Conservation (phyloP, 2,888 invertebrate genomes). For the Chesias legatella region DNA sequence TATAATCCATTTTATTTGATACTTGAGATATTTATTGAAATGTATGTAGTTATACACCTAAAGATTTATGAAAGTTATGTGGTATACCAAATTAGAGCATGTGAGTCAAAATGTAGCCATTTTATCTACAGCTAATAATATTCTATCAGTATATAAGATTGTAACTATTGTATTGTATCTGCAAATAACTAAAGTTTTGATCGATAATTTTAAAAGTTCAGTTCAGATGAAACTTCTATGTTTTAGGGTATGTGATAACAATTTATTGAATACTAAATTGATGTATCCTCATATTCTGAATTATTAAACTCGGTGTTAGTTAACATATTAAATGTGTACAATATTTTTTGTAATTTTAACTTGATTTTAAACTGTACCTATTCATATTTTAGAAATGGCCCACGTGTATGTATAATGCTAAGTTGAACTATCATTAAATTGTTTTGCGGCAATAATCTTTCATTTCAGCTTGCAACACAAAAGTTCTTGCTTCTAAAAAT, state of each 20-base stretch:
- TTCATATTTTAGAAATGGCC: conserved; percentile 1
- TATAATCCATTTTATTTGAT: too few species aligned
- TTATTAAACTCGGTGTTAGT: conserved; percentile 6
- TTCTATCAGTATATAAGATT: too few species aligned
- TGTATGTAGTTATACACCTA: too few species aligned
- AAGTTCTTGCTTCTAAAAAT: too few species aligned
- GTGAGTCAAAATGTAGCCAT: too few species aligned
- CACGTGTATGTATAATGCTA: conserved; percentile 13
- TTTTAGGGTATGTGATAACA: conserved; percentile 6
- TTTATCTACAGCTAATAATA: too few species aligned
- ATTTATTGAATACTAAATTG: conserved; percentile 5
- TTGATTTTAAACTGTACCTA: conserved; percentile 3
- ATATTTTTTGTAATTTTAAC: conserved; percentile 9
- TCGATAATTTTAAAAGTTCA: conserved; percentile 4
- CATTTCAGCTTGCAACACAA: neutral
- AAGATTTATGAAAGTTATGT: too few species aligned
- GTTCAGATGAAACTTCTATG: conserved; percentile 4
- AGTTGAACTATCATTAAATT: conserved; percentile 38
- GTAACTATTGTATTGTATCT: too few species aligned
- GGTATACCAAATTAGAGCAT: too few species aligned
- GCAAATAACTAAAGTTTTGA: neutral
- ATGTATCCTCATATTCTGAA: conserved; percentile 2
- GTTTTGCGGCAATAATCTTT: conserved; percentile 38
- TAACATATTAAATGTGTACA: conserved; percentile 6
- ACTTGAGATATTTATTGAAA: too few species aligned